Evolutionary conservation across 2,113 vertebrate species (phyloP), one percentile per base, ranked within the genome.

Genomic region (Butorides virescens): DNA sequence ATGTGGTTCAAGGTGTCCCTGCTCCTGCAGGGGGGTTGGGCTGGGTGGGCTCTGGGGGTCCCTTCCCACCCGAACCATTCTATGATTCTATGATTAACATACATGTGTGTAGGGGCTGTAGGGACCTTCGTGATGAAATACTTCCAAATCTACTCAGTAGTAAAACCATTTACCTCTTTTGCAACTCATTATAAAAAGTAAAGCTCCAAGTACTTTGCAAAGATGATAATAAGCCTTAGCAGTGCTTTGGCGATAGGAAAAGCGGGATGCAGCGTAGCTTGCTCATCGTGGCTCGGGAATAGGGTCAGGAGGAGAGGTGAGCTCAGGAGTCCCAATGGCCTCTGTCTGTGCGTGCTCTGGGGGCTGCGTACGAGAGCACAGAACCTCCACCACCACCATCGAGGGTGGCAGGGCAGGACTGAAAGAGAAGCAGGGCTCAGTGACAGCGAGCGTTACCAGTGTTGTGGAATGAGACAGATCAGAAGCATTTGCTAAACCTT

Each of bases 401-500:
- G 20, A 4, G 34, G 14, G 32, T 8, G 13, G 46, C 34, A 13
- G 77, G 42, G 47, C 1, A 5, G 39, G 53, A 9, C 44, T 46
- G 66, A 17, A 16, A 3, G 42, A 29, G 58, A 20, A 65, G 58
- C 58, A 16, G 52, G 50, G 42, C 63, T 62, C 50, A 23, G 50
- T 2, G 23, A 11, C 22, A 13, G 20, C 22, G 50, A 16, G 23
- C 5, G 4, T 29, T 11, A 19, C 11, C 1, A 0, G 15, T 27
- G 34, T 44, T 52, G 26, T 50, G 4, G 26, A 55, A 15, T 1
- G 39, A 84, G 27, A 13, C 36, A 50, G 36, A 19, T 9, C 8
- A 3, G 8, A 84, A 78, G 10, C 36, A 1, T 15, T 25, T 10
- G 81, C 22, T 29, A 36, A n/a, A 29, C 34, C 23, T 29, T 30